Conservation (phyloP, 2,797 vertebrate species). For the Pseudopleuronectes americanus region DNA sequence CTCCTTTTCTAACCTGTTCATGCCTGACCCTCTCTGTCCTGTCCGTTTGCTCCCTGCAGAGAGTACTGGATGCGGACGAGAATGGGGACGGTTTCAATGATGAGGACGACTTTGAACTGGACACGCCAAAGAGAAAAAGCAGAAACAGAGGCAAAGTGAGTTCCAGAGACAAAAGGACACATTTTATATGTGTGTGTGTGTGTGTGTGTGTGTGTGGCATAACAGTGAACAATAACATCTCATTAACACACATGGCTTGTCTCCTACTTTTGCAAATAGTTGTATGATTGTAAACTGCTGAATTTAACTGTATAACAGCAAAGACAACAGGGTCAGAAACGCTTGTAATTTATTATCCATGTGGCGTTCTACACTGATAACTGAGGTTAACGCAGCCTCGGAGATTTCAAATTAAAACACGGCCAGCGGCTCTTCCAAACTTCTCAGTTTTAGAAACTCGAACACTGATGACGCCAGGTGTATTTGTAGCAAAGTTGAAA, state of each 20-base stretch:
- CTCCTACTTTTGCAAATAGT: too few relatives aligned
- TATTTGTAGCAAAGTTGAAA: too few relatives aligned
- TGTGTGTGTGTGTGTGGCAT: background rate
- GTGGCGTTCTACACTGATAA: too few relatives aligned
- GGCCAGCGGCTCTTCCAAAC: too few relatives aligned
- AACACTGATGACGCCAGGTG: too few relatives aligned
- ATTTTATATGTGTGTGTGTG: background rate
- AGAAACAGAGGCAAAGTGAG: slow-evolving; percentile 95
- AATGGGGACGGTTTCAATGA: slow-evolving; percentile 94
- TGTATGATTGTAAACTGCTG: too few relatives aligned
- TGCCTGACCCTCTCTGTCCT: background rate
- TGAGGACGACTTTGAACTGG: slow-evolving; percentile 94
- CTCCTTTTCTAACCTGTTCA: background rate
- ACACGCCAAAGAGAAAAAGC: slow-evolving; percentile 95
- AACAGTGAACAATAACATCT: background rate
- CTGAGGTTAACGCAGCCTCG: too few relatives aligned
- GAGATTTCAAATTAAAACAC: too few relatives aligned
- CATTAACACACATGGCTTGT: background rate
- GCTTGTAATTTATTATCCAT: too few relatives aligned
- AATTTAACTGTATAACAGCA: too few relatives aligned
- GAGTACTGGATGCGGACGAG: slow-evolving; percentile 96
- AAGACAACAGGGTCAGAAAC: too few relatives aligned
- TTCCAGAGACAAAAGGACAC: slow-evolving; percentile 5
- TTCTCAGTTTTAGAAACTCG: too few relatives aligned
- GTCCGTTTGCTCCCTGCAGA: slow-evolving; percentile 73